Base-by-base conservation (phyloP, 1,140 invertebrate species). In the Papilio polytes region DNA sequence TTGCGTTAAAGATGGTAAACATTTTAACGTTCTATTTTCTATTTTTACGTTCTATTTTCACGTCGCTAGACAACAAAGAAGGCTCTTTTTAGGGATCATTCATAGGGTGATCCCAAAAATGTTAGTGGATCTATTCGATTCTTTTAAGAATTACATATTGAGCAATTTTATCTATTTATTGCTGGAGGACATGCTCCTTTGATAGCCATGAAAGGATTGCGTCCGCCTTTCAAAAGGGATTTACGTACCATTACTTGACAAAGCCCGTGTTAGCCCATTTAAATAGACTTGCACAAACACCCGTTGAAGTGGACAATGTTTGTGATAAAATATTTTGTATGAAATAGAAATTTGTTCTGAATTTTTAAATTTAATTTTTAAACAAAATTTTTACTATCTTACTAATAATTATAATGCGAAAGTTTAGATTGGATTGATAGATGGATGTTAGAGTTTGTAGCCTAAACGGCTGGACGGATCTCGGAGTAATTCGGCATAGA, bases 131-230 rank as follows among this genome's bases (percentile, higher is more conserved):
- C 88, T 86, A 82, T 76, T 85, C 82, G 82, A 89, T 90, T 89
- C 87, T 87, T 81, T 84, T 84, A 83, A 83, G 86, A 88, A 88
- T 86, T 88, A 85, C 80, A 83, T 89, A 86, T 88, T 85, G 87
- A 83, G 86, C 86, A 88, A 88, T 89, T 74, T 83, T 81, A 83
- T 82, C 85, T 85, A 87, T 88, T 87, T 84, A 87, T 81, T 85
- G 86, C 84, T 85, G 80, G 84, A 84, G 83, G 84, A 83, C 80
- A 81, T 84, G 79, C 83, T 80, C 86, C 85, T 91, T 91, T 91
- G 89, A 89, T 85, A 84, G 85, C 89, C 85, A 88, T 81, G 78
- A 84, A 86, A 87, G 88, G 86, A 86, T 85, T 87, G 81, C 85
- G 82, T 84, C 53, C 74, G 80, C 83, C 80, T 90, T 88, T 89